Base-by-base conservation (phyloP, 2,888 invertebrate species). In the Clivina fossor region DNA sequence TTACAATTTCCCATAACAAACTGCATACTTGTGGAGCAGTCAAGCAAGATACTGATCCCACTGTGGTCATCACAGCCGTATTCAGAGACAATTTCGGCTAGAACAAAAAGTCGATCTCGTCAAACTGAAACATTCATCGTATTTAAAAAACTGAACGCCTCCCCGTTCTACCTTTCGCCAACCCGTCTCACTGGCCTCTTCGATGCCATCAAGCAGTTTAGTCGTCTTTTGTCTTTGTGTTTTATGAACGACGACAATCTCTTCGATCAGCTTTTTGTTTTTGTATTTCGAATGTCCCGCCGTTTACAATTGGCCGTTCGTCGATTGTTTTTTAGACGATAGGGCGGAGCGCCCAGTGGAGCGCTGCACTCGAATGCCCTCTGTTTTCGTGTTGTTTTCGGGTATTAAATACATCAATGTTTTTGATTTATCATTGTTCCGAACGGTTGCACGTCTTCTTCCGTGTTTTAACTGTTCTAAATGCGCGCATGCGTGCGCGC, bases 201-300 rank as follows among this genome's bases (percentile, higher is more conserved):
- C n/a, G n/a, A n/a, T n/a, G n/a, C n/a, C n/a, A n/a, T n/a, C n/a
- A n/a, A n/a, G n/a, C n/a, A n/a, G n/a, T n/a, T n/a, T n/a, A n/a
- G n/a, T n/a, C 30, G 28, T 41, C 32, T 26, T 50, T 50, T 41
- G 50, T 50, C 50, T 38, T 11, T 49, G 20, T n/a, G n/a, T 28
- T 28, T 40, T 41, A 41, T 40, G 40, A 41, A 53, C 53, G 35
- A 53, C 30, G 40, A n/a, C n/a, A n/a, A n/a, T n/a, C 30, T 35
- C 40, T 19, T 19, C 37, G n/a, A n/a, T n/a, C n/a, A n/a, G n/a
- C n/a, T n/a, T n/a, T n/a, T n/a, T 26, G 35, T 53, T 53, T 53
- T 43, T 53, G 33, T 53, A 16, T 19, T 53, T 44, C 26, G 41
- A 53, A 53, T 24, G 13, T 43, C 49, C 38, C 49, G 49, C 49